These are phyloP conservation scores for Ennomos erosarius DNA, from an alignment of 2,888 invertebrate genomes.

Conservation along the genomic window DNA sequence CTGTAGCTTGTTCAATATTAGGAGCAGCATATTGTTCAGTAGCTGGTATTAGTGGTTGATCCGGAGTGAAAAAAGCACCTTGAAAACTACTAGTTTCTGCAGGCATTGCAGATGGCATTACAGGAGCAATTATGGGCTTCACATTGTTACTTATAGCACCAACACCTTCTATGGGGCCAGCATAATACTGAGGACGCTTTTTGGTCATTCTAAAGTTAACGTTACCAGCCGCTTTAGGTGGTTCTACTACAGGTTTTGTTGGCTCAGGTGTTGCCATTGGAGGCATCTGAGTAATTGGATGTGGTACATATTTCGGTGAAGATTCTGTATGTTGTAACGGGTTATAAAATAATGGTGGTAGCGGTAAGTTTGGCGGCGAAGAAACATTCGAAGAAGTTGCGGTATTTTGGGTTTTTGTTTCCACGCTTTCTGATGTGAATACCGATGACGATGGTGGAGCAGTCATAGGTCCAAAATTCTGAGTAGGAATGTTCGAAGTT, in stretches of 20 bases:
- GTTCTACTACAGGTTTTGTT: slow-evolving; percentile 58
- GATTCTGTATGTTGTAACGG: slow-evolving; percentile 31
- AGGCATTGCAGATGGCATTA: slow-evolving; percentile 40
- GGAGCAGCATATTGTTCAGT: slow-evolving; percentile 15
- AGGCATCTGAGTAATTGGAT: slow-evolving; percentile 27
- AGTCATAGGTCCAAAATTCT: slow-evolving; percentile 5
- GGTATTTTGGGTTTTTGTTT: slow-evolving; percentile 14
- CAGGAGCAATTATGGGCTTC: slow-evolving; percentile 63
- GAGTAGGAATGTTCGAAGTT: not conserved
- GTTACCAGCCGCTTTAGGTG: slow-evolving; percentile 65
- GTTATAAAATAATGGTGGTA: slow-evolving; percentile 48
- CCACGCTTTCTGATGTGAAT: slow-evolving; percentile 6
- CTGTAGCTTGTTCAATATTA: slow-evolving; percentile 27
- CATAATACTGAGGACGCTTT: slow-evolving; percentile 77
- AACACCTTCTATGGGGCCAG: slow-evolving; percentile 77
- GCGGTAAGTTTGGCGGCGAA: slow-evolving; percentile 24
- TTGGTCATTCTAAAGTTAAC: slow-evolving; percentile 72
- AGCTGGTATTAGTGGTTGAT: slow-evolving; percentile 34
- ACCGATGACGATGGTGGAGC: slow-evolving; percentile 13
- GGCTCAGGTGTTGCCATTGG: slow-evolving; percentile 42
- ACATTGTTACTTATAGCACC: slow-evolving; percentile 72
- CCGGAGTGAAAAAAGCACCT: slow-evolving; percentile 66
- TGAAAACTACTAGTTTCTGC: slow-evolving; percentile 49
- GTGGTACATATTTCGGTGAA: slow-evolving; percentile 13
- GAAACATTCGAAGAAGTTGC: slow-evolving; percentile 17